Base-by-base conservation (phyloP, 2,797 vertebrate genomes). In the Xiphorhynchus erythropygius region DNA sequence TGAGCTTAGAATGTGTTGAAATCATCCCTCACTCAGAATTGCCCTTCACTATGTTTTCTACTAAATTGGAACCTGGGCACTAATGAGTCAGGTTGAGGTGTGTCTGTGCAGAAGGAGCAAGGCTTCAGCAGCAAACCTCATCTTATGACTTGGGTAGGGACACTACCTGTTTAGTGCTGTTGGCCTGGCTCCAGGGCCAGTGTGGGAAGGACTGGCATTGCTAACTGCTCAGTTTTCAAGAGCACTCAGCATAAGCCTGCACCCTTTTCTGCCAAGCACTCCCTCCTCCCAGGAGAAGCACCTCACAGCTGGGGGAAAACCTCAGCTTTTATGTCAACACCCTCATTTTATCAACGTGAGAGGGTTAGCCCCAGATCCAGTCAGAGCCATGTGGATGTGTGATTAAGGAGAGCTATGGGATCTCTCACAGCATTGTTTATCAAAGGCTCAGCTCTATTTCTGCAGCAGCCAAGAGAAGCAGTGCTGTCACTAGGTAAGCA, bases 51-150 rank as follows among this genome's bases (percentile, higher is more conserved):
- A 7, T 7, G 13, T 59, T 80, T 57, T 33, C 35, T 32, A 3
- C 35, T 55, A n/a, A 39, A 47, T 17, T 37, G 46, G 62, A 78
- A 49, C 37, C 32, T 18, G 9, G 2, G 13, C 42, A 60, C 19
- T 70, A 39, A 46, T 19, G 19, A 78, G 32, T 21, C 0, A 0
- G 10, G n/a, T 3, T 70, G 89, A 88, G 49, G 17, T 35, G 25
- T 49, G 27, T 14, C 59, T 68, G 21, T 55, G 39, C 44, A 94
- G 80, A 63, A 86, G 39, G 13, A 74, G 39, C 32, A 52, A 37
- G 55, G 57, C 46, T 87, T 73, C 55, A 8, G 13, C 74, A 84
- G 59, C 52, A 59, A 90, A 80, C 39, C 11, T 69, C 27, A 9
- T 35, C 47, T 41, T 1, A 1, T 9, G n/a, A 17, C 27, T 67